These are phyloP conservation scores for Capitulum mitella DNA, from an alignment of 2,888 invertebrate genomes.

Conservation along the genomic window DNA sequence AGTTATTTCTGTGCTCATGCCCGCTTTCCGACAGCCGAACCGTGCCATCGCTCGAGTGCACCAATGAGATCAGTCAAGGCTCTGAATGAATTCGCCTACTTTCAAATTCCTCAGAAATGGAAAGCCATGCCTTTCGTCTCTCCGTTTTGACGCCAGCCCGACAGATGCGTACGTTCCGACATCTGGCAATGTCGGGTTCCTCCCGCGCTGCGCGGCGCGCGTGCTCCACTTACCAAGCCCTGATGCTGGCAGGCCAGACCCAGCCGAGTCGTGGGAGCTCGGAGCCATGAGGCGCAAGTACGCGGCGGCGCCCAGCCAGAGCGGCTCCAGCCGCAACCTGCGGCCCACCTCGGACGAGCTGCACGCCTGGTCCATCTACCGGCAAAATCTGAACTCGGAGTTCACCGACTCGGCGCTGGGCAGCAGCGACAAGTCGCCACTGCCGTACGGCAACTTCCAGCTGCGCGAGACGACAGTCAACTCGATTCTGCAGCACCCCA, in stretches of 20 bases:
- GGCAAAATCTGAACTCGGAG: constrained; percentile 90
- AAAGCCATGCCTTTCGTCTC: too few relatives aligned
- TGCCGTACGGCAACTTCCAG: constrained; percentile 91
- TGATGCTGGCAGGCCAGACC: background rate
- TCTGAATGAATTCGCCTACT: too few relatives aligned
- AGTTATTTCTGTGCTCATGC: too few relatives aligned
- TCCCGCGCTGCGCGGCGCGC: background rate
- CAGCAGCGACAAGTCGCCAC: constrained; percentile 82
- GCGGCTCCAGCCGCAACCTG: constrained; percentile 32
- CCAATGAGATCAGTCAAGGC: too few relatives aligned
- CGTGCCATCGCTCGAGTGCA: too few relatives aligned
- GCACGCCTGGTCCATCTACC: constrained; percentile 84
- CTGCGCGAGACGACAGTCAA: constrained; percentile 63
- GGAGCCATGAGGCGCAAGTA: constrained; percentile 65
- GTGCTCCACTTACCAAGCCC: background rate
- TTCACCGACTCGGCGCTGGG: constrained; percentile 90
- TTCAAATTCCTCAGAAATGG: too few relatives aligned
- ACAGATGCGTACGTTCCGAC: too few relatives aligned
- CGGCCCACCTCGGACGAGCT: constrained; percentile 64
- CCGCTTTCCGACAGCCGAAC: too few relatives aligned
- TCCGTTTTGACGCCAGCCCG: too few relatives aligned
- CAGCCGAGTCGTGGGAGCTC: constrained; percentile 48
- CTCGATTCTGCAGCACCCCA: constrained; percentile 41
- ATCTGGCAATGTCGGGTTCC: too few relatives aligned
- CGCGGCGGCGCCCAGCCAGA: constrained; percentile 59